These are phyloP conservation scores for Megaleporinus macrocephalus DNA, from an alignment of 2,113 vertebrate species.

Conservation along the genomic window DNA sequence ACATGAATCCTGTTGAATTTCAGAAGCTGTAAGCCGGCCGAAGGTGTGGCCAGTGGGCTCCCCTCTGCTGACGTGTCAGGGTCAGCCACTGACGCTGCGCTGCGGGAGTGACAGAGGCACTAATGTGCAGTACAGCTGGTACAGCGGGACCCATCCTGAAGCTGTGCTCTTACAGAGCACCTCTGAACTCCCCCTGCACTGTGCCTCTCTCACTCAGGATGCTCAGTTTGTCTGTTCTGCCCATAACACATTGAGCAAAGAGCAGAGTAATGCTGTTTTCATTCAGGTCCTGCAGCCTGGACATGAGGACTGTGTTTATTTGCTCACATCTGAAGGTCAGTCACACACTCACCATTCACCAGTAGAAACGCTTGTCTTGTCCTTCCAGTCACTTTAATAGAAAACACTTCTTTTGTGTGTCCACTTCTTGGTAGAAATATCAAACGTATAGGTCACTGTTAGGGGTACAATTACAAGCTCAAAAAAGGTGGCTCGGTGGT, in stretches of 20 bases:
- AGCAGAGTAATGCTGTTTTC: slow-evolving; percentile 58
- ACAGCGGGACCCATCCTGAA: slow-evolving; percentile 41
- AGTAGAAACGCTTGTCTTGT: too few relatives aligned
- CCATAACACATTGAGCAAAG: slow-evolving; percentile 61
- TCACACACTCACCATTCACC: not conserved
- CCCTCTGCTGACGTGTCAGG: slow-evolving; percentile 65
- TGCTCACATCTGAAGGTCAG: slow-evolving; percentile 64
- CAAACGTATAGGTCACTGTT: too few relatives aligned
- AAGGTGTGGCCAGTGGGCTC: slow-evolving; percentile 58
- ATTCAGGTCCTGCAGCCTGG: slow-evolving; percentile 60
- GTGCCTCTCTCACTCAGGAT: slow-evolving; percentile 48
- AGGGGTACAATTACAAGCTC: too few relatives aligned
- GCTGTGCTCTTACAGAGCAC: slow-evolving; percentile 29
- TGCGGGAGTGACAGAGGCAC: slow-evolving; percentile 63
- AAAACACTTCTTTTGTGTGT: too few relatives aligned
- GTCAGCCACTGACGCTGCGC: slow-evolving; percentile 62
- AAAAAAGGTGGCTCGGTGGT: too few relatives aligned
- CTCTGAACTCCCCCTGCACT: slow-evolving; percentile 63
- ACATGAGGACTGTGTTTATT: slow-evolving; percentile 64
- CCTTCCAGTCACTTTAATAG: not conserved
- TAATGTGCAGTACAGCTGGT: slow-evolving; percentile 66
- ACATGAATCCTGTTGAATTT: not conserved
- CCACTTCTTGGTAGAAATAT: not conserved
- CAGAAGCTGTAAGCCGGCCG: slow-evolving; percentile 71
- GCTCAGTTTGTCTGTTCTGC: slow-evolving; percentile 63